Evolutionary conservation across 1,140 invertebrate genomes (phyloP), one percentile per base, ranked within the genome.

Genomic region (Euwallacea fornicatus): DNA sequence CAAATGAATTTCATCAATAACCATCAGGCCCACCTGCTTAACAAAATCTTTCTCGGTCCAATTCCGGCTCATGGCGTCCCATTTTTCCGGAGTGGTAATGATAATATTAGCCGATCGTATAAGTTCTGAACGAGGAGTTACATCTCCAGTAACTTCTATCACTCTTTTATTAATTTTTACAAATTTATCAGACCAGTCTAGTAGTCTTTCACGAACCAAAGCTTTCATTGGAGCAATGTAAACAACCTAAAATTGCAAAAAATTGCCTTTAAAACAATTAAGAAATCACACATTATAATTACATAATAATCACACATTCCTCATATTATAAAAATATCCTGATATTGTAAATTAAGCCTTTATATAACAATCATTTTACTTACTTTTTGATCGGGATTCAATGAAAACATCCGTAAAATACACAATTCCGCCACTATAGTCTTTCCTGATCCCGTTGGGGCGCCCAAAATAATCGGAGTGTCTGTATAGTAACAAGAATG

Each of bases 181-280:
- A 21, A 99, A 87, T 76, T 95, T 86, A n/a, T 91, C 81, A 80
- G 93, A 94, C 98, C 98, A 99, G 81, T 99, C 98, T 44, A 91
- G 89, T 47, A 99, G 96, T 78, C 97, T 85, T 83, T 99, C 98
- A 73, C 97, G 87, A 0, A 99, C 98, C 7, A 99, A 83, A 50
- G 98, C 97, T 85, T 99, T 99, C 60, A 99, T 81, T 0, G 98
- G 98, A 0, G 98, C 98, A 78, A 99, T 98, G 79, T 99, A 99
- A 0, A 99, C 96, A 61, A 97, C 88, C 89, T 93, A 69, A 33
- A 33, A 33, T 33, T 33, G 4, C 21, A 33, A 33, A 33, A 4
- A 33, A 33, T 33, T 33, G 21, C 4, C 21, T 33, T 33, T 2
- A 33, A 33, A 33, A 33, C 21, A 4, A 33, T 33, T 33, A 33